Evolutionary conservation across 1,140 invertebrate genomes (phyloP).

Genomic region (Riptortus pedestris): DNA sequence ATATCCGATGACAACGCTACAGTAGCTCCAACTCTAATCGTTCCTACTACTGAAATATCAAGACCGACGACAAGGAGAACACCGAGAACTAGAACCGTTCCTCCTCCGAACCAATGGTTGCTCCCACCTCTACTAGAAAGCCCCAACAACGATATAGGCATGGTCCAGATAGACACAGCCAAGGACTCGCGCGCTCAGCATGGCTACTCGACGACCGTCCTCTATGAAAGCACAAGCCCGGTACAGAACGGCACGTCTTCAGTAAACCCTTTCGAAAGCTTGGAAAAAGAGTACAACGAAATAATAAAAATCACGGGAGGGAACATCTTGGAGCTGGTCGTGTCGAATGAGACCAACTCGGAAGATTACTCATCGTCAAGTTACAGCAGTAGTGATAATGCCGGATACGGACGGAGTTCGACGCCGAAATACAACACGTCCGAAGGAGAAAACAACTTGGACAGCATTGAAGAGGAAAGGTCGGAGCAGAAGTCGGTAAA

Average conservation of each 20-base stretch:
- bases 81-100: neutral
- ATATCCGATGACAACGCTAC: neutral
- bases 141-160: conserved; percentile 15
- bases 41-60: neutral
- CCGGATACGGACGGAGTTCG: too few species aligned
- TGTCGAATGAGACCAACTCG: too few species aligned
- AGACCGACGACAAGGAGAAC: neutral
- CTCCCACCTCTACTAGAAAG: conserved; percentile 22
- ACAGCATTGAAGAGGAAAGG: too few species aligned
- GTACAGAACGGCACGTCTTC: neutral
- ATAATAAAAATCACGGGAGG: neutral
- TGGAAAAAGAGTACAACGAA: conserved; percentile 4
- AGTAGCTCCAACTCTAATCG: neutral
- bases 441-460: too few species aligned
- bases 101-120: conserved; percentile 22
- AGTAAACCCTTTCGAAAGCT: neutral
- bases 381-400: too few species aligned
- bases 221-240: neutral
- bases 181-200: neutral
- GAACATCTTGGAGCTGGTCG: neutral
- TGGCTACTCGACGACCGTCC: neutral
- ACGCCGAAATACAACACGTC: too few species aligned
- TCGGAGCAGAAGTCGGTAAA: neutral
- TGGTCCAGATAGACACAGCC: neutral
- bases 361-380: too few species aligned